These are phyloP conservation scores for Scelioninae gen. 2 DNA, from an alignment of 2,888 invertebrate species.

Conservation along the genomic window DNA sequence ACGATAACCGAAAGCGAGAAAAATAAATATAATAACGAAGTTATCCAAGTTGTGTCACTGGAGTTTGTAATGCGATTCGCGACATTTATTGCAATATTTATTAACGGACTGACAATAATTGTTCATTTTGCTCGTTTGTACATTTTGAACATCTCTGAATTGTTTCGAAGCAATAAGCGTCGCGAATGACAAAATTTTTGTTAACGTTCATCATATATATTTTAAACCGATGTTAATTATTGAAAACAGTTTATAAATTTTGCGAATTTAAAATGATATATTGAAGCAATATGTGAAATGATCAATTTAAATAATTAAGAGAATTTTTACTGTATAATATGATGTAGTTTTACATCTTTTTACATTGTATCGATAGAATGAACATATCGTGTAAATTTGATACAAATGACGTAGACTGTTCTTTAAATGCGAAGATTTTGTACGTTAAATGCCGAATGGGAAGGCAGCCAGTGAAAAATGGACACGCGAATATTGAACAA, in stretches of 20 bases:
- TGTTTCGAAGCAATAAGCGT: slow-evolving; percentile 8
- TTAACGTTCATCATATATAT: slow-evolving; percentile 10
- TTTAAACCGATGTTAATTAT: slow-evolving; percentile 13
- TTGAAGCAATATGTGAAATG: slow-evolving; percentile 5
- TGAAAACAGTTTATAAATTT: slow-evolving; percentile 1
- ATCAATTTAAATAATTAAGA: slow-evolving; percentile 16
- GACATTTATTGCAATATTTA: slow-evolving; percentile 29
- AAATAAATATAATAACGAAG: not conserved
- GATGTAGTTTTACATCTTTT: slow-evolving; percentile 47
- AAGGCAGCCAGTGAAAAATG: slow-evolving; percentile 33
- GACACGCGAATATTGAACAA: slow-evolving; percentile 3
- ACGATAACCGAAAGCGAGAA: slow-evolving; percentile 1
- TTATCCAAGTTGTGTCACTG: slow-evolving; percentile 6
- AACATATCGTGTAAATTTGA: slow-evolving; percentile 56
- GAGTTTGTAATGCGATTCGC: slow-evolving; percentile 28
- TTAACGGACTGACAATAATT: slow-evolving; percentile 46
- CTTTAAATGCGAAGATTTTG: slow-evolving; percentile 37
- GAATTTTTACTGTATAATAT: slow-evolving; percentile 24
- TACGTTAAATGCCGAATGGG: slow-evolving; percentile 21
- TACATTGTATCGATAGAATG: slow-evolving; percentile 42
- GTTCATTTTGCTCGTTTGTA: slow-evolving; percentile 22
- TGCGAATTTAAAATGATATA: slow-evolving; percentile 1
- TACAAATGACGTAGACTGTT: slow-evolving; percentile 44
- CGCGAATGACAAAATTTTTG: slow-evolving; percentile 5
- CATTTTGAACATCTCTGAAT: slow-evolving; percentile 6